These are phyloP conservation scores for Dasyurus viverrinus DNA, from an alignment of 2,113 vertebrate genomes.

Conservation along the genomic window DNA sequence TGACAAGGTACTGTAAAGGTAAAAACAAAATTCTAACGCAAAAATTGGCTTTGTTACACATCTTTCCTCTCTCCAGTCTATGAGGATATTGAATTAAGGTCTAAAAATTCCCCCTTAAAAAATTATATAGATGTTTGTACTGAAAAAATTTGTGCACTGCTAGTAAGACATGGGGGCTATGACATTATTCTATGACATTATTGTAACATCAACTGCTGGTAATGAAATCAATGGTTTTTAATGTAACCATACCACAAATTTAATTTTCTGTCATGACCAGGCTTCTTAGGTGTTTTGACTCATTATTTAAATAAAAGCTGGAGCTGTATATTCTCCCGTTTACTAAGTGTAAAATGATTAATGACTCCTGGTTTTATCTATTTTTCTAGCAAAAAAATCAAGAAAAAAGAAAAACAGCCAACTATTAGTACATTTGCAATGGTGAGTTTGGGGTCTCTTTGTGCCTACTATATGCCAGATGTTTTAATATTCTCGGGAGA, in stretches of 20 bases:
- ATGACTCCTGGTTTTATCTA: neutral
- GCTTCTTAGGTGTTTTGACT: neutral
- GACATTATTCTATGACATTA: too few relatives aligned
- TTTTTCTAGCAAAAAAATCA: constrained; percentile 71
- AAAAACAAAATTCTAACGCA: neutral
- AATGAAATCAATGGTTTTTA: neutral
- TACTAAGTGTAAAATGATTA: too few relatives aligned
- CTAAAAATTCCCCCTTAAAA: neutral
- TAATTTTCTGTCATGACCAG: neutral
- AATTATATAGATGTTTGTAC: neutral
- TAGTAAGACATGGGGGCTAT: neutral
- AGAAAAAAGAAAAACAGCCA: constrained; percentile 72
- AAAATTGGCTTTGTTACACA: neutral
- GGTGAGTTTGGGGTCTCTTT: constrained; percentile 63
- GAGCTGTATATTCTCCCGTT: too few relatives aligned
- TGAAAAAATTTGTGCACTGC: neutral
- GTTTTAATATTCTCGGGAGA: neutral
- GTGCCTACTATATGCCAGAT: neutral
- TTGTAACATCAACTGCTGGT: neutral
- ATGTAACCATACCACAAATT: neutral
- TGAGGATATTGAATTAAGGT: neutral
- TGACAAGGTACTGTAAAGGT: neutral
- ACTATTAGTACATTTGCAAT: constrained; percentile 67
- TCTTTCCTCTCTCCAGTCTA: neutral
- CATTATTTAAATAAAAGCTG: too few relatives aligned